phyloP scores from a whole-genome alignment of 1,140 invertebrate genomes.

The Drosophila novamexicana region DNA sequence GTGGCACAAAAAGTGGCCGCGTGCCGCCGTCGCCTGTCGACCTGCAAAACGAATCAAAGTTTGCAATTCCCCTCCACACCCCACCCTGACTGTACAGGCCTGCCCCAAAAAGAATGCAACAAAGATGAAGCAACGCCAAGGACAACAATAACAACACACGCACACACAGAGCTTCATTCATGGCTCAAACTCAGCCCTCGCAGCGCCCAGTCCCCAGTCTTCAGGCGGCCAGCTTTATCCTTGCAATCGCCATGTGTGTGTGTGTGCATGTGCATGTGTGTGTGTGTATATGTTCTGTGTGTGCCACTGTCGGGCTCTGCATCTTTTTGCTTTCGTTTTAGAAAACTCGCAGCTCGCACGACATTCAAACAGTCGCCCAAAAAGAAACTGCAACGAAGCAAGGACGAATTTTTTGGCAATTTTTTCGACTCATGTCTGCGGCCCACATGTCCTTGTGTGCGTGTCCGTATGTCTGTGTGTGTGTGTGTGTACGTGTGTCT shows the following conservation, averaged over 20 bases:
- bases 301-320: constrained; percentile 34
- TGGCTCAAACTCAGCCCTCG: no score
- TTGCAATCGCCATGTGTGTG: no score
- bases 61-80: background rate
- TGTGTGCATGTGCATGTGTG: constrained; percentile 7
- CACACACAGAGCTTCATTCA: constrained; percentile 7
- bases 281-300: constrained; percentile 6
- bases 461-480: background rate
- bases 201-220: no score
- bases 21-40: background rate
- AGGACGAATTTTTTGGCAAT: constrained; percentile 83
- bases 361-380: constrained; percentile 64
- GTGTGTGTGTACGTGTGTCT: constrained; percentile 4
- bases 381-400: constrained; percentile 84
- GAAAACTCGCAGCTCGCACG: constrained; percentile 69
- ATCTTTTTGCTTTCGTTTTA: constrained; percentile 82
- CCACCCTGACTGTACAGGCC: background rate
- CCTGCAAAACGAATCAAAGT: constrained; percentile 42
- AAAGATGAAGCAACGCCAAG: constrained; percentile 51
- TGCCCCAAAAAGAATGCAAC: constrained; percentile 62
- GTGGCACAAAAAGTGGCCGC: constrained; percentile 40
- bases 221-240: no score
- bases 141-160: constrained; percentile 26
- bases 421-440: constrained; percentile 48
- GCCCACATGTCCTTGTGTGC: constrained; percentile 8